Evolutionary conservation across 2,888 invertebrate species (phyloP).

Genomic region (Salticus scenicus): DNA sequence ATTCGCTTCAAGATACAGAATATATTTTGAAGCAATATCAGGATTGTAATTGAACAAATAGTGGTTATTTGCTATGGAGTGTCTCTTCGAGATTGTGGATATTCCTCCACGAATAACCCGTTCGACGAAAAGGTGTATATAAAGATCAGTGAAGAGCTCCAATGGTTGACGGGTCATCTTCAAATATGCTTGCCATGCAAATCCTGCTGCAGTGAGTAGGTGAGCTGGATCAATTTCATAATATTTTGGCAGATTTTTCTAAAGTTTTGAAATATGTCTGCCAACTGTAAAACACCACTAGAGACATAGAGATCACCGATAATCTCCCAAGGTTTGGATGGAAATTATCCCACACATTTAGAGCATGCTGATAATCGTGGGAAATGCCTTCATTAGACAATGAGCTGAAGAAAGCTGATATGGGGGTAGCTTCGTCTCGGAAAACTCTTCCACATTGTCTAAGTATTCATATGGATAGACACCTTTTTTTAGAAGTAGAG

Average conservation of each 20-base stretch:
- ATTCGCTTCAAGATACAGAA: too few relatives aligned
- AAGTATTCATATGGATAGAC: too few relatives aligned
- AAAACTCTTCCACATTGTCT: too few relatives aligned
- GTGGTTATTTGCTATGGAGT: neutral
- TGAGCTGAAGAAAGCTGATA: too few relatives aligned
- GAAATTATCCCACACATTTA: constrained; percentile 71
- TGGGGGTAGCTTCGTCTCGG: neutral
- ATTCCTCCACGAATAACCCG: constrained; percentile 73
- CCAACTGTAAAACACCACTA: constrained; percentile 73
- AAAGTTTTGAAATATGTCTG: too few relatives aligned
- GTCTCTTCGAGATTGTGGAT: constrained; percentile 66
- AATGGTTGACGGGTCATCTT: constrained; percentile 72
- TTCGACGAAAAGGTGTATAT: constrained; percentile 73
- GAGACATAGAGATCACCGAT: constrained; percentile 72
- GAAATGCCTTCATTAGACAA: constrained; percentile 59
- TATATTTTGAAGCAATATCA: neutral
- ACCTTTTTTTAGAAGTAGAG: too few relatives aligned
- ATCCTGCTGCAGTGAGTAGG: constrained; percentile 72
- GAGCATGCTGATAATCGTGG: constrained; percentile 71
- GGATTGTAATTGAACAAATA: neutral
- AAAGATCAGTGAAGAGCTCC: constrained; percentile 73
- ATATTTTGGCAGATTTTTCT: too few relatives aligned
- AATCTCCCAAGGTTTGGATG: constrained; percentile 71
- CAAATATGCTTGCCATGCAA: too few relatives aligned
- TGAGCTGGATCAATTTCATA: too few relatives aligned